Percentiles rank a stretch among this genome's conserved stretches.
These are phyloP conservation scores for Chitala chitala DNA, from an alignment of 2,113 vertebrate genomes.

Conservation along the genomic window DNA sequence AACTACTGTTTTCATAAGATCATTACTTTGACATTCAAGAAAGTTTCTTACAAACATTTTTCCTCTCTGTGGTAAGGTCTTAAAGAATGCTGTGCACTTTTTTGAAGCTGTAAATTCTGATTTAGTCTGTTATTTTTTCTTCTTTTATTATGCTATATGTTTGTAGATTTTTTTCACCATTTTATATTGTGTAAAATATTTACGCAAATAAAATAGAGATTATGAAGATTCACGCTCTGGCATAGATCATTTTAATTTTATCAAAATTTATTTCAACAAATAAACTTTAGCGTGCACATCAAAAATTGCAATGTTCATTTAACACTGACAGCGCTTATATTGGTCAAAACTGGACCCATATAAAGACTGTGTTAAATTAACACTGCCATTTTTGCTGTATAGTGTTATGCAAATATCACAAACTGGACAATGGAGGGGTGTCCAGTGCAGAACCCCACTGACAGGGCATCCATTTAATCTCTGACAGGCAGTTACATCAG, in stretches of 20 bases:
- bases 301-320: too few relatives aligned
- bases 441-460: background rate
- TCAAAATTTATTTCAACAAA: too few relatives aligned
- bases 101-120: slow-evolving; percentile 14
- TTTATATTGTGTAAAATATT: background rate
- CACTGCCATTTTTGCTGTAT: too few relatives aligned
- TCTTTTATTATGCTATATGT: background rate
- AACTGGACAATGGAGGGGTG: background rate
- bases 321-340: too few relatives aligned
- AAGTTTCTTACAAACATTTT: slow-evolving; percentile 4
- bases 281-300: too few relatives aligned
- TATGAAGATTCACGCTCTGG: background rate
- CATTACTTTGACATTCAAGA: background rate
- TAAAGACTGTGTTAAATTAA: too few relatives aligned
- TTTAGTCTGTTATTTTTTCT: slow-evolving; percentile 4
- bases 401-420: background rate
- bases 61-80: background rate
- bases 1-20: background rate
- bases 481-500: background rate
- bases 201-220: background rate
- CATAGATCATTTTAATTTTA: background rate
- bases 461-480: background rate
- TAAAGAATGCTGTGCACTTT: slow-evolving; percentile 13
- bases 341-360: too few relatives aligned
- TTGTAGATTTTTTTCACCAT: background rate